Base-by-base conservation (phyloP, 2,113 vertebrate species). In the Andinoacara biseriatus region DNA sequence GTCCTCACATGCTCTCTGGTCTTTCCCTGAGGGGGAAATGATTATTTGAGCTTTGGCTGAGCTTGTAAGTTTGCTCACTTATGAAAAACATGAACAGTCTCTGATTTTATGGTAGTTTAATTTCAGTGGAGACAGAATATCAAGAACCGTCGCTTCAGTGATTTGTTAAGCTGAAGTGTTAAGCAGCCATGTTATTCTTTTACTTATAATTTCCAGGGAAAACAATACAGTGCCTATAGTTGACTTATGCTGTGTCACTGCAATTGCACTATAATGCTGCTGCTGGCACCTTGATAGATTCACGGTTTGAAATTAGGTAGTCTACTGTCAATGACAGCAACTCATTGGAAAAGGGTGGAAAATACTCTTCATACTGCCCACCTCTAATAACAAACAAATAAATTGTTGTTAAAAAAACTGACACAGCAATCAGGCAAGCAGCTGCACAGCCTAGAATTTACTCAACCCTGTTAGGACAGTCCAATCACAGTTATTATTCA, bases 401-500 rank as follows among this genome's bases (percentile, higher is more conserved):
- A 20, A 49, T 1, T 69, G 24, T 20, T 69, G 29, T 69, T 69
- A 7, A 52, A 69, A 52, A 31, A 52, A 43, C 2, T 69, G 43
- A 52, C 10, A 72, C 13, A 72, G 46, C 6, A 33, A 72, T 72
- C 20, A 72, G 3, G 10, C 18, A 72, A n/a, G 18, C 46, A 33
- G 46, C 46, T 72, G 46, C 67, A 54, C 26, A 31, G 61, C 33
- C 61, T 63, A 22, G 33, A 40, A 38, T 63, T 22, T 22, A 72
- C 46, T 72, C 46, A 72, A 72, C 10, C 10, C 54, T 14, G 46
- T 33, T 72, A 31, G 67, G 26, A 54, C 18, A 54, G 10, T 49
- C n/a, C 67, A 72, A 54, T 72, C 67, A 72, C 17, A 54, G 18
- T 72, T 54, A 72, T 52, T 33, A 72, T 72, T 72, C 67, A n/a